A percentile compares a stretch with the other conserved stretches of the same genome.
Evolutionary conservation across 2,113 vertebrate species (phyloP).

Genomic region (Butastur rufipennis): DNA sequence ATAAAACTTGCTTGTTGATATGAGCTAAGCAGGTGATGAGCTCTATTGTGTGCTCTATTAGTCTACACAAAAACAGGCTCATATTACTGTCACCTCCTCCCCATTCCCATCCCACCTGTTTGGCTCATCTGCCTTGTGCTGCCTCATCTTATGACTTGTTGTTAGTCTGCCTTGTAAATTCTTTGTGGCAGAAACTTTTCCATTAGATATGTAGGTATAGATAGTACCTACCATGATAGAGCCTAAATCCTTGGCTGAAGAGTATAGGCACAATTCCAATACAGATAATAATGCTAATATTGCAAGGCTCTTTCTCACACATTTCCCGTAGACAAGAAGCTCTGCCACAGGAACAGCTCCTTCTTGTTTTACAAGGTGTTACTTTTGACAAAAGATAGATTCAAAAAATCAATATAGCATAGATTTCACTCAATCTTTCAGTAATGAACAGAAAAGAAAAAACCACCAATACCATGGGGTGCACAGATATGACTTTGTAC

Average conservation of each 20-base stretch:
- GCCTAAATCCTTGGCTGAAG: not conserved
- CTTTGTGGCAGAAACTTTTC: not conserved
- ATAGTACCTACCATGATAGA: not conserved
- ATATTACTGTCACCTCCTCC: not conserved
- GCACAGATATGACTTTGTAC: not conserved
- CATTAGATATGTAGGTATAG: not conserved
- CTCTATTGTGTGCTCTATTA: not conserved
- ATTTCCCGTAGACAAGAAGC: not conserved
- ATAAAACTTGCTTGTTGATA: not conserved
- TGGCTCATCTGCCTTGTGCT: not conserved
- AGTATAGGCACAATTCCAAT: not conserved
- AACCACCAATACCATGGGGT: rapidly evolving
- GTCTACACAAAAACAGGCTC: not conserved
- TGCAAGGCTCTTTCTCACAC: not conserved
- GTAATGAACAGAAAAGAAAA: not conserved
- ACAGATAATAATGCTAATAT: not conserved
- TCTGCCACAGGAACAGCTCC: not conserved
- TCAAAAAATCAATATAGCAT: not conserved
- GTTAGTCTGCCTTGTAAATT: not conserved
- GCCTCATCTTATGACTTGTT: not conserved
- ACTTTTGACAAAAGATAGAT: not conserved
- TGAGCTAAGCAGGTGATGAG: not conserved
- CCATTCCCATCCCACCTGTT: not conserved
- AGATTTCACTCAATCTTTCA: not conserved
- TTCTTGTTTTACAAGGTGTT: not conserved